A percentile compares a stretch with the other conserved stretches of the same genome.
These are phyloP conservation scores for Pseudochirops cupreus DNA, from an alignment of 2,797 vertebrate species.

Conservation along the genomic window DNA sequence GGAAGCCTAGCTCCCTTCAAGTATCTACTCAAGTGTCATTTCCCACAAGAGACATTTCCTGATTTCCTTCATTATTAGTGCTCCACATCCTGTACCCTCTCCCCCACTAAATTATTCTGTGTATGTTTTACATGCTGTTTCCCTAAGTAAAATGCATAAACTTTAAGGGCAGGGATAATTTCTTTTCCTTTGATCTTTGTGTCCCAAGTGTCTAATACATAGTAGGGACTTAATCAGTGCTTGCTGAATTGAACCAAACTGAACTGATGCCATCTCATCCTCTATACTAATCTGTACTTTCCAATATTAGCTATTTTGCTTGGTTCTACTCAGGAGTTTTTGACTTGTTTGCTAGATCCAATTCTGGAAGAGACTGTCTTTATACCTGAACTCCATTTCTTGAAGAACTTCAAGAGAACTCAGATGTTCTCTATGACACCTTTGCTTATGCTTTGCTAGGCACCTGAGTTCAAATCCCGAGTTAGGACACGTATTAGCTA, in stretches of 20 bases:
- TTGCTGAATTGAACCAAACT: background rate
- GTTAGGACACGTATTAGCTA: background rate
- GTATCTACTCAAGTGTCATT: background rate
- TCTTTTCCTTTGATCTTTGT: background rate
- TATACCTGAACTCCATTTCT: too few species aligned
- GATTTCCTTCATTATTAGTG: background rate
- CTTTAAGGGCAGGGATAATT: background rate
- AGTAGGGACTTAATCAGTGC: background rate
- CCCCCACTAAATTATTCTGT: background rate
- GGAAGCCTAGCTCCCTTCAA: background rate
- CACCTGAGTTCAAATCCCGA: background rate
- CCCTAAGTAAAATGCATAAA: background rate
- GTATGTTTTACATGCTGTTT: background rate
- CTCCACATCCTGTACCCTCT: background rate
- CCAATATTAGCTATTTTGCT: background rate
- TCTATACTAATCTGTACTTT: background rate
- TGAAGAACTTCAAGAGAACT: background rate
- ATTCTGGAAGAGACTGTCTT: background rate
- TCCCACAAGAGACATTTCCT: background rate
- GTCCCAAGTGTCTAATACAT: background rate
- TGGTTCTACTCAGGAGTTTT: background rate
- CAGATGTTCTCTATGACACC: background rate
- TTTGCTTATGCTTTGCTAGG: background rate
- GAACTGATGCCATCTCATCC: background rate
- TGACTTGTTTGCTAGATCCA: background rate